Evolutionary conservation across 2,888 invertebrate genomes (phyloP).

Genomic region (Catocala fraxini): DNA sequence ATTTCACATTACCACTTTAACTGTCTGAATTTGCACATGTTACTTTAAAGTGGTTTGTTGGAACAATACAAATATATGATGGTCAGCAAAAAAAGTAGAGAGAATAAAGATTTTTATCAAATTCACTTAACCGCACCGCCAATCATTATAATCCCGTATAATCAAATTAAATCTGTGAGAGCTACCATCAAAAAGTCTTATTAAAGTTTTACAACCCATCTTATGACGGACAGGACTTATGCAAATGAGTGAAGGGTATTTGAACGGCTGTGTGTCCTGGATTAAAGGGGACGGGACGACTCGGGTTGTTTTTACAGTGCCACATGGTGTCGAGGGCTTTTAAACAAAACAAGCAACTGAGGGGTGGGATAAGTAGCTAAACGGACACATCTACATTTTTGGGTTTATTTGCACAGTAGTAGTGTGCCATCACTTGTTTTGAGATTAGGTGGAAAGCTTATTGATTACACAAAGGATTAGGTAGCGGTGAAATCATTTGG

Average conservation of each 20-base stretch:
- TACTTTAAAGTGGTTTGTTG: conserved; percentile 7
- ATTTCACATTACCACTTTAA: conserved; percentile 44
- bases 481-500: background rate
- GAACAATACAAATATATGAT: background rate
- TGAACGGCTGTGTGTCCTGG: conserved; percentile 66
- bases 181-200: conserved; percentile 74
- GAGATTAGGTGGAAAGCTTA: conserved; percentile 35
- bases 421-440: conserved; percentile 25
- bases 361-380: conserved; percentile 60
- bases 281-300: conserved; percentile 72
- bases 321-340: conserved; percentile 76
- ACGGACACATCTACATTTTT: conserved; percentile 52
- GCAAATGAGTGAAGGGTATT: conserved; percentile 82
- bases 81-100: background rate
- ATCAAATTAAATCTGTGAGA: conserved; percentile 69
- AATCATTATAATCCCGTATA: conserved; percentile 64
- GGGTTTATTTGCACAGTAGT: conserved; percentile 25
- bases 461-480: conserved; percentile 25
- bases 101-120: conserved; percentile 25
- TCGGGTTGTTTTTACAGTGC: conserved; percentile 78
- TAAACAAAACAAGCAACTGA: conserved; percentile 64
- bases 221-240: conserved; percentile 82
- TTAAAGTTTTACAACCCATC: conserved; percentile 78
- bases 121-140: conserved; percentile 38
- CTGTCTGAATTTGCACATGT: conserved; percentile 34